Evolutionary conservation across 2,113 vertebrate genomes (phyloP), one percentile per base, ranked within the genome.

Genomic region (Mionectes macconnelli): DNA sequence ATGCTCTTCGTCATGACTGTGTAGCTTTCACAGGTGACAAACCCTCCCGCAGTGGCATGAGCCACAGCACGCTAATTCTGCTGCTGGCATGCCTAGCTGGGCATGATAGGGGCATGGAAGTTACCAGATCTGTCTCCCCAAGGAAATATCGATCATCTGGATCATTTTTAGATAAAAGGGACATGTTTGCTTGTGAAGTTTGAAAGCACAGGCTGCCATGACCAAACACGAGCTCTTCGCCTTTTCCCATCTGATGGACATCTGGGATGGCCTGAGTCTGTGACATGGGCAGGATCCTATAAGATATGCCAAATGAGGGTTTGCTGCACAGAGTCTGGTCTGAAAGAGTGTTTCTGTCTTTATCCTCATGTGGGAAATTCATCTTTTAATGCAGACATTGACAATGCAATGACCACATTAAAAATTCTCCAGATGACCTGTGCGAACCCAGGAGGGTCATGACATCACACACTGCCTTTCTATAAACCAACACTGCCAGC

Each of bases 41-140:
- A 83, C 44, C 24, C 56, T 87, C 20, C 56, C 0, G 0, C 47
- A 59, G 63, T 2, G 1, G 35, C 0, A 0, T 49, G 52, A 85
- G 19, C 64, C 76, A 28, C 2, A 0, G 66, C 56, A 56, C 3
- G 2, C 8, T 25, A 4, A 47, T 33, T 87, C 69, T 70, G 44
- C 62, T 4, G 4, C 45, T 1, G 0, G 28, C 45, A 42, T 40
- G 80, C 28, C 60, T 45, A 66, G 23, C 35, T 1, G 1, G 42
- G 12, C 24, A 14, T 60, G 30, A 28, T 1, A 1, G 49, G 37
- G 49, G 7, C 62, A 77, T 2, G 1, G 50, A 84, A 73, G 62
- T 55, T 20, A 56, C 45, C 59, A 87, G 45, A 33, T 13, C 50
- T 50, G n/a, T 72, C n/a, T 27, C 66, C 42, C 20, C 35, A 27